phyloP scores from a whole-genome alignment of 1,140 invertebrate species.

The Matsumurasca onukii region DNA sequence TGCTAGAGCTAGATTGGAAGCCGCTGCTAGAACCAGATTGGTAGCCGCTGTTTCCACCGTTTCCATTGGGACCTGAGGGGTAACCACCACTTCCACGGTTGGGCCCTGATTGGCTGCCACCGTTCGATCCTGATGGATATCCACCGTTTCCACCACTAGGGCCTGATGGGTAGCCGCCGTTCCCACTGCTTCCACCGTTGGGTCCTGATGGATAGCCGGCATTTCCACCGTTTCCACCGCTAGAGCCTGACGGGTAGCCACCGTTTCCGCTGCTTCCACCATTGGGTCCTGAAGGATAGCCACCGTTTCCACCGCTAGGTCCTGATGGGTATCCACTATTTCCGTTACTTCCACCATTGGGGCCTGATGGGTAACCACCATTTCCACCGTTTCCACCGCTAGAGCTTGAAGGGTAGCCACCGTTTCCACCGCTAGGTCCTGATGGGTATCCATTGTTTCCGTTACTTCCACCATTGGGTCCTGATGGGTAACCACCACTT shows the following conservation, averaged over 20 bases:
- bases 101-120: constrained; percentile 26
- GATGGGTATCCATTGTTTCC: constrained; percentile 17
- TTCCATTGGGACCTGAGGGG: neutral
- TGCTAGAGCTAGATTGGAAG: no score
- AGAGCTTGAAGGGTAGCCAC: constrained; percentile 19
- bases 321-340: constrained; percentile 15
- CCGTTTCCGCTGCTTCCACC: constrained; percentile 31
- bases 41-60: constrained; percentile 3
- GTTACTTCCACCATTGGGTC: constrained; percentile 29
- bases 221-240: constrained; percentile 39
- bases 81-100: constrained; percentile 8
- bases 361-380: constrained; percentile 43
- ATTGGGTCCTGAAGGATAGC: constrained; percentile 38
- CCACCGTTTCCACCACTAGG: constrained; percentile 33
- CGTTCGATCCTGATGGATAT: constrained; percentile 40
- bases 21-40: neutral
- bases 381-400: constrained; percentile 28
- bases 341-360: constrained; percentile 18
- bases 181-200: constrained; percentile 21
- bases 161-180: constrained; percentile 27
- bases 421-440: constrained; percentile 4
- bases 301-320: constrained; percentile 39
- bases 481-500: constrained; percentile 35
- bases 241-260: constrained; percentile 40
- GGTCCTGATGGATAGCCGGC: constrained; percentile 38